Evolutionary conservation across 2,888 invertebrate species (phyloP), one percentile per base, ranked within the genome.

Genomic region (Hemistola chrysoprasaria): DNA sequence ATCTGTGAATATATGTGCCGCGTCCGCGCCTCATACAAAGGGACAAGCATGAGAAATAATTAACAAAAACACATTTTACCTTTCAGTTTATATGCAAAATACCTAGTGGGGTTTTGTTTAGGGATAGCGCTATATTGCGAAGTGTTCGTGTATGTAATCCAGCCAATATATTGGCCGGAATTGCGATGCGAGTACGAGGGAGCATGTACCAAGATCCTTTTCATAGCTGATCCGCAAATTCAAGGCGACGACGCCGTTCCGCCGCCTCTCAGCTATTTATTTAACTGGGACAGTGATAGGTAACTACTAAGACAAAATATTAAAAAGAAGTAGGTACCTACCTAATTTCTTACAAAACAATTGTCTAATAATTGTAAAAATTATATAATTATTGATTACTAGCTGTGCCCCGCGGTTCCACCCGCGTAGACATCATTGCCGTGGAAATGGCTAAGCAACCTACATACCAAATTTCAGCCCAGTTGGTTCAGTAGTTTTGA

Each of bases 191-290:
- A 62, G 56, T 40, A 54, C 3, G 43, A 65, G n/a, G 75, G 75
- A 22, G 34, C 53, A 39, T 93, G 94, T 55, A 91, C 92, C 3
- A 92, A 90, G 59, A 84, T 95, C 39, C 73, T 95, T 31, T 90
- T 95, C 33, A 93, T 96, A 34, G 97, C 97, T 3, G 98, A 98
- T 81, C 98, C 98, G 8, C 98, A 98, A 80, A 92, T 98, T 45
- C 92, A 97, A 55, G 98, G 98, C 0, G 93, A 95, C 54, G 79
- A 90, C 23, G 92, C 94, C 62, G 97, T 96, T 37, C 81, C 92
- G 1, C 88, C 91, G 36, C 90, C 91, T 29, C 85, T 94, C 22
- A 95, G 94, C 34, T 89, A 90, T 32, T 66, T 98, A 22, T 92
- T 94, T 21, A 92, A 95, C 61, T 96, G 95, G 92, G 98, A 98